phyloP scores from a whole-genome alignment of 2,113 vertebrate species.

The Hydrochoerus hydrochaeris region DNA sequence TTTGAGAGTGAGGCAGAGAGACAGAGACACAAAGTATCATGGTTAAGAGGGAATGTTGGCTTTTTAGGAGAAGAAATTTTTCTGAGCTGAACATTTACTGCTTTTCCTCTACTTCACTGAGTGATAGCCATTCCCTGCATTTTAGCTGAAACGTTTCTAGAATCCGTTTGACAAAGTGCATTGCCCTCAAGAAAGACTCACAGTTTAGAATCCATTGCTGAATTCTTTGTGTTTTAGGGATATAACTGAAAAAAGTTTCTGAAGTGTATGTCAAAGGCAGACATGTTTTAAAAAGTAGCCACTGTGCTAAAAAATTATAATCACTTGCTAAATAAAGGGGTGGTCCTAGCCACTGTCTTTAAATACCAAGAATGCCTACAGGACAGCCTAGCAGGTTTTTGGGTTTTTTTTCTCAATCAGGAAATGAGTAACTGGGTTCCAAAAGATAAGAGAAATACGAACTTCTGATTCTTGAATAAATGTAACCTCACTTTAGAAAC shows the following conservation, averaged over 20 bases:
- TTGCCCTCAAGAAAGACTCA: neutral
- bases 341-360: conserved; percentile 19
- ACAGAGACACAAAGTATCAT: neutral
- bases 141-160: conserved; percentile 48
- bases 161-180: neutral
- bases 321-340: neutral
- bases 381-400: neutral
- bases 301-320: conserved; percentile 32
- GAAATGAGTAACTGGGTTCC: conserved; percentile 49
- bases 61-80: conserved; percentile 34
- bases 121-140: neutral
- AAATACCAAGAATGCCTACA: neutral
- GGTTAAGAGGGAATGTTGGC: neutral
- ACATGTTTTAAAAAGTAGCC: conserved; percentile 37
- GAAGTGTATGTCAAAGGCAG: conserved; percentile 34
- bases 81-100: conserved; percentile 21
- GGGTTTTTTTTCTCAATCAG: conserved; percentile 27
- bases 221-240: conserved; percentile 16
- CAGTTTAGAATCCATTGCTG: conserved; percentile 27
- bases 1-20: neutral
- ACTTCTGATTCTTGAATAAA: conserved; percentile 54
- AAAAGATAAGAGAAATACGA: conserved; percentile 54
- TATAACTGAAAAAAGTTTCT: neutral
- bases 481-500: conserved; percentile 44
- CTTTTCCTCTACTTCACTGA: neutral